A percentile compares a stretch with the other conserved stretches of the same genome.
Evolutionary conservation across 2,797 vertebrate species (phyloP).

Genomic region (Danio kyathit): DNA sequence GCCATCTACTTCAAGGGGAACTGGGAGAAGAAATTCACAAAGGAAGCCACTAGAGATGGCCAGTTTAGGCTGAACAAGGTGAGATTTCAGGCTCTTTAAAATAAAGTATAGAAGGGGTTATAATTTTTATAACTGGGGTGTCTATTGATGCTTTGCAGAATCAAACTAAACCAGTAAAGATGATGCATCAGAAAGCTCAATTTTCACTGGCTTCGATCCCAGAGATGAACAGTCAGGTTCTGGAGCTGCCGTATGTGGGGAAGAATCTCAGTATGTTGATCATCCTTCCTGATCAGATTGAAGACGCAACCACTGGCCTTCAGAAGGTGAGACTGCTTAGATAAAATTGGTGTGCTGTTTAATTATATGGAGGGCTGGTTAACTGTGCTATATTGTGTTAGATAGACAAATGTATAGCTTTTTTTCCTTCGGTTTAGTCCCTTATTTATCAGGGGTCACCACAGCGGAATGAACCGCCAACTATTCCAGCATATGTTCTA

Average conservation of each 20-base stretch:
- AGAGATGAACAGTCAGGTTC: slow-evolving; percentile 78
- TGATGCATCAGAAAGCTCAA: slow-evolving; percentile 82
- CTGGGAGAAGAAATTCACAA: slow-evolving; percentile 73
- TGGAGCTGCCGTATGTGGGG: slow-evolving; percentile 85
- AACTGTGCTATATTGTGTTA: too few relatives aligned
- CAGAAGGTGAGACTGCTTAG: slow-evolving; percentile 69
- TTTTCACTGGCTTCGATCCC: slow-evolving; percentile 78
- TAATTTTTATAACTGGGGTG: too few relatives aligned
- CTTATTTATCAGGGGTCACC: too few relatives aligned
- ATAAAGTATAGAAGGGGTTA: not conserved
- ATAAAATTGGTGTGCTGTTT: too few relatives aligned
- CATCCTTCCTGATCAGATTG: slow-evolving; percentile 81
- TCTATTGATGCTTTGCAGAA: slow-evolving; percentile 67
- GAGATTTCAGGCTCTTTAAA: not conserved
- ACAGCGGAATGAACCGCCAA: too few relatives aligned
- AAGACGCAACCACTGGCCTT: slow-evolving; percentile 82
- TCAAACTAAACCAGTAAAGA: slow-evolving; percentile 81
- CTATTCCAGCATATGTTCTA: too few relatives aligned
- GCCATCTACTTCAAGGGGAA: slow-evolving; percentile 80
- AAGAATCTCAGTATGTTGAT: slow-evolving; percentile 88
- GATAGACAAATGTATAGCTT: too few relatives aligned
- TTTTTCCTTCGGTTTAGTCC: too few relatives aligned
- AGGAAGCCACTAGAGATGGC: slow-evolving; percentile 52
- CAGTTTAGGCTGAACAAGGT: slow-evolving; percentile 76
- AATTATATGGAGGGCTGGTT: too few relatives aligned